phyloP scores from a whole-genome alignment of 64 coral and sea anemone species.

The Catalaphyllia jardinei region DNA sequence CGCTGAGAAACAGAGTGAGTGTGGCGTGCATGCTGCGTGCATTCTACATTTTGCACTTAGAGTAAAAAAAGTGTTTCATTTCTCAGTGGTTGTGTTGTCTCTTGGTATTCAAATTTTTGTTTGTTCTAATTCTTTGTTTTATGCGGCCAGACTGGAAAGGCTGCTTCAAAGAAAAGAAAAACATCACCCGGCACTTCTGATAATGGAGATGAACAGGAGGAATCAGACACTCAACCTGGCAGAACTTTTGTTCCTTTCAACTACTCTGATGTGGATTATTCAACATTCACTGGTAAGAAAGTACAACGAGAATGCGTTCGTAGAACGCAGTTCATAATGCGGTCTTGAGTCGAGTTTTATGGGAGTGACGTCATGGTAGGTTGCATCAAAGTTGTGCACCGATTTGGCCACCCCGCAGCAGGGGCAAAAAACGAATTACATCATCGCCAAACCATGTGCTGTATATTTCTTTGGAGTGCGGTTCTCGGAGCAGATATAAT shows the following conservation, averaged over 20 bases:
- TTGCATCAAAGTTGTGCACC: no score
- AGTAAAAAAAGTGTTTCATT: background rate
- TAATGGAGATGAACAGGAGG: background rate
- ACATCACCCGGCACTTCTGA: background rate
- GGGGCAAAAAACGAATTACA: no score
- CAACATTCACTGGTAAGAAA: constrained; percentile 10
- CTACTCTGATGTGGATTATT: constrained; percentile 48
- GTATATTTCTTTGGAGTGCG: no score
- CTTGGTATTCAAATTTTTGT: background rate
- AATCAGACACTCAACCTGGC: background rate
- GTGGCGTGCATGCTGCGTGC: no score
- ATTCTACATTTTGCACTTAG: background rate
- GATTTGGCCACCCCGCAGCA: no score
- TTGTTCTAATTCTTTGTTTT: background rate
- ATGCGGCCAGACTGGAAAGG: background rate
- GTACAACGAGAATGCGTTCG: background rate
- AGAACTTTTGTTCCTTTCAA: constrained; percentile 53
- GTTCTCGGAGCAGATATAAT: no score
- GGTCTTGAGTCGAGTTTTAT: no score
- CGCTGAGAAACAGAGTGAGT: constrained; percentile 16
- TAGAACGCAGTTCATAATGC: no score
- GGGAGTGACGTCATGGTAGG: no score
- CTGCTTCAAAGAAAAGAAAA: background rate
- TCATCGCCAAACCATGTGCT: no score
- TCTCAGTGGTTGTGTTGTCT: background rate